Evolutionary conservation across 2,113 vertebrate species (phyloP).

Genomic region (Atrichornis clamosus): DNA sequence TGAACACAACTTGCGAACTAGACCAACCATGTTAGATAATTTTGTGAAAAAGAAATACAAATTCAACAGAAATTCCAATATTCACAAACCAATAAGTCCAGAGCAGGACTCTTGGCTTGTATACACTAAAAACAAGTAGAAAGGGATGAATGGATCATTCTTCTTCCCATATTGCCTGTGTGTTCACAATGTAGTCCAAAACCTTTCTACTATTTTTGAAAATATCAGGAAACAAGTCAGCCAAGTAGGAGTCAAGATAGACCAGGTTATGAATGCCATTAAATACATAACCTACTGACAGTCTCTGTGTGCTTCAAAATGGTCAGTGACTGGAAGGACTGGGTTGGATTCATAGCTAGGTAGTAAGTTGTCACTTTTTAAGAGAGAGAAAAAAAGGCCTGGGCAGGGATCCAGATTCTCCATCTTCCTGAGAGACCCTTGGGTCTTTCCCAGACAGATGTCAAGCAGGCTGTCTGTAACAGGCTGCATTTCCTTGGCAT

Average conservation of each 20-base stretch:
- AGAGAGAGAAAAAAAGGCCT: background rate
- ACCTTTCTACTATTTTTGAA: background rate
- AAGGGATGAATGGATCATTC: background rate
- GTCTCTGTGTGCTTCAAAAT: background rate
- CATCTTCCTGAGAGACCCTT: background rate
- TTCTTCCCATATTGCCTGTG: background rate
- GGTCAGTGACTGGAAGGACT: background rate
- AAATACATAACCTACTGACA: background rate
- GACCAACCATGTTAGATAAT: background rate
- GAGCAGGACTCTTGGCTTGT: rapidly evolving
- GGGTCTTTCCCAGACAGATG: background rate
- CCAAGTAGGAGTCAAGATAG: background rate
- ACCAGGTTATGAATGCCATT: background rate
- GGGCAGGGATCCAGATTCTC: background rate
- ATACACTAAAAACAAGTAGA: background rate
- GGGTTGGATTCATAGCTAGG: background rate
- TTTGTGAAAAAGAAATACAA: background rate
- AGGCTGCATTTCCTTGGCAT: background rate
- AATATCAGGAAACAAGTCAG: background rate
- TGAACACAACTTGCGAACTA: background rate
- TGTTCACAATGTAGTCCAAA: background rate
- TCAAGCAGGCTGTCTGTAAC: background rate
- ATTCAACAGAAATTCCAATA: background rate
- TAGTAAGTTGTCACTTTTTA: background rate
- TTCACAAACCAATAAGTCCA: background rate